Percentiles rank a stretch among this genome's conserved stretches.
phyloP scores from a whole-genome alignment of 2,113 vertebrate species.

The Chaetodon auriga region DNA sequence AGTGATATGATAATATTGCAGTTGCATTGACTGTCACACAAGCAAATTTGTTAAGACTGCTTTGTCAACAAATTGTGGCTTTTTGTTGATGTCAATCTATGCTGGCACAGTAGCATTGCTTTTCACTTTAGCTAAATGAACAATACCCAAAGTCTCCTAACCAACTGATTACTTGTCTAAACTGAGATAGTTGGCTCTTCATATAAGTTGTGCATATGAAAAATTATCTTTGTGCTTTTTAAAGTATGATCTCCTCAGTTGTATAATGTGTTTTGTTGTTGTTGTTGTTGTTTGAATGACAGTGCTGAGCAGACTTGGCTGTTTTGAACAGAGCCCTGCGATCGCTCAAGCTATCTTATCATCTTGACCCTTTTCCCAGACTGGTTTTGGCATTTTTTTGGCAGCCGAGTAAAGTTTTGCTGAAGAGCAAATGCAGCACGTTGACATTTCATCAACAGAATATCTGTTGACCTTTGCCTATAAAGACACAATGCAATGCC shows the following conservation, averaged over 20 bases:
- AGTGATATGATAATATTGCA: not conserved
- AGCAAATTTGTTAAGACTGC: too few relatives aligned
- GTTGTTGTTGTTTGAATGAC: not conserved
- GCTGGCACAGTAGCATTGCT: not conserved
- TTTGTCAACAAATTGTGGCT: not conserved
- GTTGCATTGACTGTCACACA: not conserved
- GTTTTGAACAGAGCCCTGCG: not conserved
- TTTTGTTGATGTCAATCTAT: not conserved
- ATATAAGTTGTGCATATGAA: not conserved
- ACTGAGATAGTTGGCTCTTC: not conserved
- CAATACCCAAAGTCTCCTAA: not conserved
- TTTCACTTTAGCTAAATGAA: not conserved
- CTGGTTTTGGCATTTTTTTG: not conserved
- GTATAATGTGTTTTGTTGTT: too few relatives aligned
- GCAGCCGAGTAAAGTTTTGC: not conserved
- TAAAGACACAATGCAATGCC: not conserved
- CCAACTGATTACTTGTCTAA: not conserved
- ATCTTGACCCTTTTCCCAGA: not conserved
- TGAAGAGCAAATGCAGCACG: not conserved
- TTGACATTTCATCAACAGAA: not conserved
- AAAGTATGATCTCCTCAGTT: not conserved
- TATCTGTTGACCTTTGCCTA: not conserved
- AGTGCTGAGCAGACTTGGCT: not conserved
- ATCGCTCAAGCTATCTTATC: not conserved
- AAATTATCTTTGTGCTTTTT: not conserved